Evolutionary conservation across 2,888 invertebrate genomes (phyloP).

Genomic region (Nipponacmea schrenckii): DNA sequence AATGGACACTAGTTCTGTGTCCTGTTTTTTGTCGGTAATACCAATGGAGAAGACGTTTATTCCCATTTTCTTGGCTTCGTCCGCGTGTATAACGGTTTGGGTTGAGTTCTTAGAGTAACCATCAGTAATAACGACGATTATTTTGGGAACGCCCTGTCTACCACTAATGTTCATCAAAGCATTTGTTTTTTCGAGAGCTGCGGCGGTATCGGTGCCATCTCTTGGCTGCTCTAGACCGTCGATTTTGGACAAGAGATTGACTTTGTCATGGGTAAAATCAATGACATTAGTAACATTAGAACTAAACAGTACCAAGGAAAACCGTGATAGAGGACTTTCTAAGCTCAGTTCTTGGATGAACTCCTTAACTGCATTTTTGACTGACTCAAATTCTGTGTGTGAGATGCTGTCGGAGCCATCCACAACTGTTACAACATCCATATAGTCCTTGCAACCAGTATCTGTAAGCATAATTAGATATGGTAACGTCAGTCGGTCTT

Average conservation of each 20-base stretch:
- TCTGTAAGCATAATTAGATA: background rate
- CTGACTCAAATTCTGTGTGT: constrained; percentile 36
- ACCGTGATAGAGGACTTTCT: constrained; percentile 19
- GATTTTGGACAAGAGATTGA: constrained; percentile 25
- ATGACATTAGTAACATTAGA: constrained; percentile 31
- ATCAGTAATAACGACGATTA: constrained; percentile 67
- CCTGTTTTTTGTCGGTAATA: constrained; percentile 57
- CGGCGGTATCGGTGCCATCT: constrained; percentile 38
- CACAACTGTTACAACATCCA: constrained; percentile 53
- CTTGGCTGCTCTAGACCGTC: constrained; percentile 30
- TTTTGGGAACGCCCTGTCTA: constrained; percentile 54
- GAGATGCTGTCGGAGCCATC: constrained; percentile 55
- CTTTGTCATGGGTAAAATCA: constrained; percentile 27
- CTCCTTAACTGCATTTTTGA: constrained; percentile 38
- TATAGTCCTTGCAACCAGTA: constrained; percentile 43
- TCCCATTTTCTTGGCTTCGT: constrained; percentile 55
- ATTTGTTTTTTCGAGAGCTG: constrained; percentile 38
- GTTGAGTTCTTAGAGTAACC: constrained; percentile 57
- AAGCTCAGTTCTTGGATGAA: constrained; percentile 40
- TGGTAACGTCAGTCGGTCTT: too few species aligned
- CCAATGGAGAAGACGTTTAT: constrained; percentile 66
- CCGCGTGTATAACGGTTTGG: constrained; percentile 61
- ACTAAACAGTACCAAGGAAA: constrained; percentile 43
- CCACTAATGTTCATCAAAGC: constrained; percentile 33
- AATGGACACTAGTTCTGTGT: constrained; percentile 54